Percentiles rank a stretch among this genome's conserved stretches.
Evolutionary conservation across 1,140 invertebrate species (phyloP).

Genomic region (Triops longicaudatus): DNA sequence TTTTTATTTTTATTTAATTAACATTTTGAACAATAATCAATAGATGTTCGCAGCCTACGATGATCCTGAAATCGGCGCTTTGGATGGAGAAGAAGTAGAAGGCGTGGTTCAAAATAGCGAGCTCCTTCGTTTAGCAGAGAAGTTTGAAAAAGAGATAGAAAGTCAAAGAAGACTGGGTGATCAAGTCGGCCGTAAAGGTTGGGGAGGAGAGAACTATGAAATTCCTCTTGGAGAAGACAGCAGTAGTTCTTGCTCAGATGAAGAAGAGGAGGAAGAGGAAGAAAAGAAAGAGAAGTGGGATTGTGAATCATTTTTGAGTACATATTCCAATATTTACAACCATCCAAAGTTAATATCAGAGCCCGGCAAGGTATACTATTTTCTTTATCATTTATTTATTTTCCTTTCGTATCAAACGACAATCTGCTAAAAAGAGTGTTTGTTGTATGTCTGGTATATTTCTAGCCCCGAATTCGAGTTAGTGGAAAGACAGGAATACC

Average conservation of each 20-base stretch:
- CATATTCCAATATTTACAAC: slow-evolving; percentile 83
- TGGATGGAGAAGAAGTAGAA: slow-evolving; percentile 83
- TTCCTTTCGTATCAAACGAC: neutral
- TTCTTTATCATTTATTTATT: no score
- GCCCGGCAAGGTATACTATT: slow-evolving; percentile 31
- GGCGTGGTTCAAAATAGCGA: slow-evolving; percentile 59
- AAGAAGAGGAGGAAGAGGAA: slow-evolving; percentile 49
- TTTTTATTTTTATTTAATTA: no score
- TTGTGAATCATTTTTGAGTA: slow-evolving; percentile 83
- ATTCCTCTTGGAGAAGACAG: slow-evolving; percentile 30
- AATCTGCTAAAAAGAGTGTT: slow-evolving; percentile 6
- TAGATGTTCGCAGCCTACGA: slow-evolving; percentile 78
- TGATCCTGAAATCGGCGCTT: slow-evolving; percentile 77
- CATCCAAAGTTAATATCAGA: slow-evolving; percentile 80
- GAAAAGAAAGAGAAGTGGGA: slow-evolving; percentile 73
- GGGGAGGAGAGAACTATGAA: slow-evolving; percentile 31
- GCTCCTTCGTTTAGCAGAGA: slow-evolving; percentile 49
- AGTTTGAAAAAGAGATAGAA: slow-evolving; percentile 45
- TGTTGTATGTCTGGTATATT: slow-evolving; percentile 37
- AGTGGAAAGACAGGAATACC: slow-evolving; percentile 64
- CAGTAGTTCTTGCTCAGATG: slow-evolving; percentile 44
- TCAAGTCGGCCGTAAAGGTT: slow-evolving; percentile 28
- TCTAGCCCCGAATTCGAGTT: slow-evolving; percentile 53
- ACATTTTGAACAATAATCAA: slow-evolving; percentile 29
- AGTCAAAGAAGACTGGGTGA: slow-evolving; percentile 30